Base-by-base conservation (phyloP, 1,140 invertebrate genomes). In the Tyrophagus putrescentiae region DNA sequence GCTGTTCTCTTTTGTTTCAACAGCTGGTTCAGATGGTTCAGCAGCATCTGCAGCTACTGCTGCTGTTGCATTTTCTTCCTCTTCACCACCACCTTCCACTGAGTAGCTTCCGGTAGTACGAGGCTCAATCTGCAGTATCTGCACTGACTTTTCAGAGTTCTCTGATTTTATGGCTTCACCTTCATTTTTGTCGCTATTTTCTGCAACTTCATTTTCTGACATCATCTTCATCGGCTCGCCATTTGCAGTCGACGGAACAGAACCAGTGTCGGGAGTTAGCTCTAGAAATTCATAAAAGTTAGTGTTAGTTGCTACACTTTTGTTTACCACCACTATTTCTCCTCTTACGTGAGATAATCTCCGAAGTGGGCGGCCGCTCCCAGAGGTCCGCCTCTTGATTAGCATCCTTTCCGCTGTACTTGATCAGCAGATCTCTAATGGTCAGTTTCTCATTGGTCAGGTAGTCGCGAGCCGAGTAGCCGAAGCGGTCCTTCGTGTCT, bases 401-500 rank as follows among this genome's bases (percentile, higher is more conserved):
- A 4, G 61, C 62, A 25, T 50, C 31, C 7, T 61, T 29, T 27
- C 16, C 11, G n/a, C 48, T 60, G 42, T 67, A 67, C 9, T 65
- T 63, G 27, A 64, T 63, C 6, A 67, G 39, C 13, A 67, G 50
- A 31, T 67, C 61, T n/a, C 66, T 31, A 53, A 67, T 65, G 1
- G 62, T 67, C 27, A 73, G 54, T 28, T 69, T 67, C 36, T 70
- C 67, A 41, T 69, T 65, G 41, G 77, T 82, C 65, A 80, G 73
- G 72, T 87, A 87, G 68, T 84, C 81, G 39, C 78, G 78, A 0
- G 83, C 78, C 3, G 82, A 78, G 66, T 78, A 77, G 25, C 81
- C 80, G 27, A 90, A 87, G 67, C 85, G 84, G 72, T 94, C 90
- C 67, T 82, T 76, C 44, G 82, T 72, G 62, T 84, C 81, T 4